phyloP scores from a whole-genome alignment of 2,113 vertebrate species.

The Apus apus region DNA sequence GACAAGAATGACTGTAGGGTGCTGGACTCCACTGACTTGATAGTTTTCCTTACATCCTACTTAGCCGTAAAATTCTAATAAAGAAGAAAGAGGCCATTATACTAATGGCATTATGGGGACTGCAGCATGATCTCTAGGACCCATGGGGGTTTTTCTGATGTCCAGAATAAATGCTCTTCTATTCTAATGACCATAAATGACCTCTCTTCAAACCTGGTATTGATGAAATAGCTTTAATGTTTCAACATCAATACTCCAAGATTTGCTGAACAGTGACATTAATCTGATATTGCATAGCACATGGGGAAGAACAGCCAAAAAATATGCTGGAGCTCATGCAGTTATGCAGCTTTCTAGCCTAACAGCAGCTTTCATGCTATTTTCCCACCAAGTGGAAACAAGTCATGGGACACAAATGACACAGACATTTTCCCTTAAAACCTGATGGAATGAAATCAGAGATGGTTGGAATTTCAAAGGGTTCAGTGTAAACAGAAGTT shows the following conservation, averaged over 20 bases:
- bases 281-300: constrained; percentile 40
- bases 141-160: constrained; percentile 53
- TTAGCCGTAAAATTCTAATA: constrained; percentile 59
- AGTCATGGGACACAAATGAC: neutral
- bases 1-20: constrained; percentile 49
- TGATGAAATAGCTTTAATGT: constrained; percentile 61
- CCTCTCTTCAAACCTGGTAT: constrained; percentile 53
- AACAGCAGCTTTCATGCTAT: constrained; percentile 27
- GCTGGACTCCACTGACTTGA: constrained; percentile 61
- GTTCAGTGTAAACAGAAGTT: neutral
- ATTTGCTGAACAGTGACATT: constrained; percentile 62
- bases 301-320: constrained; percentile 33
- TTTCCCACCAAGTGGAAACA: constrained; percentile 23
- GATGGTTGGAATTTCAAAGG: neutral
- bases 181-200: constrained; percentile 58
- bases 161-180: constrained; percentile 54
- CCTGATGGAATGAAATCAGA: neutral
- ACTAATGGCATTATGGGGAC: constrained; percentile 47
- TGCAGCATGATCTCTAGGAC: constrained; percentile 52
- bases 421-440: neutral
- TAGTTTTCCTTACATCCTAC: constrained; percentile 54
- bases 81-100: constrained; percentile 61
- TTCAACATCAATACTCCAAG: constrained; percentile 53
- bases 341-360: constrained; percentile 9
- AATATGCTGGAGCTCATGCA: neutral